A percentile compares a stretch with the other conserved stretches of the same genome.
Conservation (phyloP, 1,140 invertebrate genomes). For the Lasioglossum baleicum region DNA sequence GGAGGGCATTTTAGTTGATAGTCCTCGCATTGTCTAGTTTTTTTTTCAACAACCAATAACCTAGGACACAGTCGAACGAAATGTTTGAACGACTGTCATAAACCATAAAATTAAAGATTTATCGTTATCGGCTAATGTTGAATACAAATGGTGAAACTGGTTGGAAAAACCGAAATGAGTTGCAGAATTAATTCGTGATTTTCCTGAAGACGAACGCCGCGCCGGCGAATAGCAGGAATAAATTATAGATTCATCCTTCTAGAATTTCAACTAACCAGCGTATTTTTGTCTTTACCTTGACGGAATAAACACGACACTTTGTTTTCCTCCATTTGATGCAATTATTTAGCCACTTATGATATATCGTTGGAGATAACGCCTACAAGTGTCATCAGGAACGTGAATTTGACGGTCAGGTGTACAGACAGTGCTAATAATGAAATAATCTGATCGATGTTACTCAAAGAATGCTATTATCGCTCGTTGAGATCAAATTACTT, state of each 20-base stretch:
- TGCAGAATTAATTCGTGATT: neutral
- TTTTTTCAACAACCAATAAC: neutral
- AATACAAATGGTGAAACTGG: neutral
- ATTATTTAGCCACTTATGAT: conserved; percentile 12
- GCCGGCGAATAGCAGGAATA: neutral
- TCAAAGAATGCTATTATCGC: no score
- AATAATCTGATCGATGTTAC: neutral
- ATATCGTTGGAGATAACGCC: neutral
- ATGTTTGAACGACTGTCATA: no score
- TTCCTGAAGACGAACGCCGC: neutral
- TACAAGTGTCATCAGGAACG: neutral
- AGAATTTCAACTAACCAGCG: neutral
- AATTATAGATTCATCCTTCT: neutral
- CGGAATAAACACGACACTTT: neutral
- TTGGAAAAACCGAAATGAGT: neutral
- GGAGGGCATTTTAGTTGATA: neutral
- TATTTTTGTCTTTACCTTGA: neutral
- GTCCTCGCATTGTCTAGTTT: neutral
- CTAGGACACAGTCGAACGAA: neutral
- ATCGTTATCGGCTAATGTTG: no score
- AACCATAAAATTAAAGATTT: no score
- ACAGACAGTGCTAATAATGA: neutral
- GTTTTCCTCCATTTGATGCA: conserved; percentile 12
- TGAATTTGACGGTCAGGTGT: neutral
- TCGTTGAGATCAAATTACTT: no score